Evolutionary conservation across 2,113 vertebrate species (phyloP).

Genomic region (Spheniscus mendiculus): DNA sequence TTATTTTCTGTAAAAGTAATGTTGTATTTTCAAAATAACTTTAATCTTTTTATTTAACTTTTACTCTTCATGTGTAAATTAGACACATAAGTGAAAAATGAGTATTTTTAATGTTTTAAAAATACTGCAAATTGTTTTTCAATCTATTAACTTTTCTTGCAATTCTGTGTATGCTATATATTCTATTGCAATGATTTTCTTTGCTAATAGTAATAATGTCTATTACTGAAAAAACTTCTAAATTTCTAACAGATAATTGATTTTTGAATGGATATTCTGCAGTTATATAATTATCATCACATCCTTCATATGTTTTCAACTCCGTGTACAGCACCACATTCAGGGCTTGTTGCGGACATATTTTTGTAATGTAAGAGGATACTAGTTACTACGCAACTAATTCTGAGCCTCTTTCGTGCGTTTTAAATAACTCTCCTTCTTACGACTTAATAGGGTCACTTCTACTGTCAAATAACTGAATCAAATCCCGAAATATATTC

Average conservation of each 20-base stretch:
- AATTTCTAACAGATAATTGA: background rate
- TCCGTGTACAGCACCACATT: background rate
- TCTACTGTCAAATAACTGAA: background rate
- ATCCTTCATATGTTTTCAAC: background rate
- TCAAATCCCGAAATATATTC: background rate
- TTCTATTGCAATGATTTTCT: background rate
- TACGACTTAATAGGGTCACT: background rate
- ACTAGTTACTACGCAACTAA: background rate
- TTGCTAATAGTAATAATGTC: background rate
- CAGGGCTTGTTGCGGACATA: background rate
- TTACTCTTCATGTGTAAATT: background rate
- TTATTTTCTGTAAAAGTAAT: background rate
- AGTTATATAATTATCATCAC: background rate
- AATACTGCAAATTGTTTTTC: background rate
- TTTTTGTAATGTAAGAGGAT: background rate
- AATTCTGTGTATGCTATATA: background rate
- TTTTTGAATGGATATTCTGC: background rate
- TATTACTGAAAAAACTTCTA: background rate
- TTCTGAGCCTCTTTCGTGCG: background rate
- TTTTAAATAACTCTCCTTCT: background rate
- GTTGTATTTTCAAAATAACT: background rate
- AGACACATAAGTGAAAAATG: background rate
- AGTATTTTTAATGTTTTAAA: background rate
- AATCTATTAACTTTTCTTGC: background rate
- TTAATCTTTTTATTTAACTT: background rate